Base-by-base conservation (phyloP, 2,797 vertebrate genomes). In the Heteromormyrus szaboi region DNA sequence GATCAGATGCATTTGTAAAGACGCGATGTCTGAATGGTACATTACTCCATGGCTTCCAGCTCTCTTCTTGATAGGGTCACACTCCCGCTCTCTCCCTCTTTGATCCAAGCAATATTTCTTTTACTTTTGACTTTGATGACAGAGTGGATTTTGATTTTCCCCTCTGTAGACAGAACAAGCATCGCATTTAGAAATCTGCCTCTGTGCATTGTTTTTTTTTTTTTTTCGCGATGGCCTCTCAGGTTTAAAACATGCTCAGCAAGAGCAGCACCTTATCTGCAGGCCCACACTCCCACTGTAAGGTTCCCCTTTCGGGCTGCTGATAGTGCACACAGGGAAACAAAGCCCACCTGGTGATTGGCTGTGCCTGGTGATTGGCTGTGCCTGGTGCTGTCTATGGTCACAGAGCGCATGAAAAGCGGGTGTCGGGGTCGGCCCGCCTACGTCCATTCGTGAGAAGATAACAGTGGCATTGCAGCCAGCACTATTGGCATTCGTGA, bases 281-380 rank as follows among this genome's bases (percentile, higher is more conserved):
- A 50, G 7, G 6, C 44, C 14, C 62, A 50, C 8, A 81, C 7
- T 86, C 84, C 84, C 51, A 25, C n/a, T 51, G 81, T 7, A 41
- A 33, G n/a, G 76, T 83, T 50, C 33, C 29, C 29, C 29, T 46
- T 29, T 48, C 4, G 1, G 25, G 44, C 37, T 68, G 59, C 46
- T n/a, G 81, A 86, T 33, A 51, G 46, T 19, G 22, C 2, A 1
- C 14, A 29, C 56, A 56, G 22, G 14, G 41, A 85, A 86, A 89
- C 83, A 89, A 89, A 89, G 83, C n/a, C 14, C 41, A 29, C 81
- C 59, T 89, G 65, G 83, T 86, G 44, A 65, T 85, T 51, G 3
- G 46, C 59, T 33, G 65, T 68, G 56, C 50, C 84, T 68, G 56
- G 56, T 2, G 41, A 41, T 41, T 41, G 41, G 41, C 41, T 41